Evolutionary conservation across 2,888 invertebrate genomes (phyloP), one percentile per base, ranked within the genome.

Genomic region (Cylindroiulus punctatus): DNA sequence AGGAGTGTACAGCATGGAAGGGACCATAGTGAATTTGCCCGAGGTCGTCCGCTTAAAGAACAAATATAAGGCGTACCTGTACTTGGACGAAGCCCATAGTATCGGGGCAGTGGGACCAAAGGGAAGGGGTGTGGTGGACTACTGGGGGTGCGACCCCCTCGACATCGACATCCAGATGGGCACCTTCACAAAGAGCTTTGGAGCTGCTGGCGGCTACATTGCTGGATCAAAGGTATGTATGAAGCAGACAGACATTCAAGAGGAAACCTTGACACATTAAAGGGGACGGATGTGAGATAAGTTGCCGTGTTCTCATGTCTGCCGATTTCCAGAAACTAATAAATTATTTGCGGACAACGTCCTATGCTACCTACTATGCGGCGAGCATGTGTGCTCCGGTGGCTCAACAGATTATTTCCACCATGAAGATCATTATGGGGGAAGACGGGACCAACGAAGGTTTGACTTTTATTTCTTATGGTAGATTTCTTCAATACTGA

Each of bases 81-180:
- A 98, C 92, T 92, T 99, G 90, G 99, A 99, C 92, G 99, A 99
- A 92, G 99, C 99, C 83, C 99, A 99, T 92, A 97, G 97, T 90
- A 91, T 93, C 84, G 93, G 92, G 52, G 92, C 93, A 22, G 89
- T 93, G 88, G 93, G 93, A 36, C 90, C 91, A 8, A 89, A 89
- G 87, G 93, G 93, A 2, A 89, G 91, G 82, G 93, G 93, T 2
- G 92, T 93, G 22, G 91, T 91, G 5, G 93, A 93, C 88, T 92
- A 92, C 89, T 93, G 91, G 90, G 91, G 91, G 7, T 90, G 91
- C 85, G 89, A 92, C 89, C 91, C 92, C 0, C 88, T 88, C 17
- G 92, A 93, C 87, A 90, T 93, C 44, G 93, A 93, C 88, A 90
- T 93, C 86, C 90, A 93, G 89, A 93, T 93, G 93, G 93, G 93